Evolutionary conservation across 2,797 vertebrate genomes (phyloP).

Genomic region (Platyrinchus mystaceus): DNA sequence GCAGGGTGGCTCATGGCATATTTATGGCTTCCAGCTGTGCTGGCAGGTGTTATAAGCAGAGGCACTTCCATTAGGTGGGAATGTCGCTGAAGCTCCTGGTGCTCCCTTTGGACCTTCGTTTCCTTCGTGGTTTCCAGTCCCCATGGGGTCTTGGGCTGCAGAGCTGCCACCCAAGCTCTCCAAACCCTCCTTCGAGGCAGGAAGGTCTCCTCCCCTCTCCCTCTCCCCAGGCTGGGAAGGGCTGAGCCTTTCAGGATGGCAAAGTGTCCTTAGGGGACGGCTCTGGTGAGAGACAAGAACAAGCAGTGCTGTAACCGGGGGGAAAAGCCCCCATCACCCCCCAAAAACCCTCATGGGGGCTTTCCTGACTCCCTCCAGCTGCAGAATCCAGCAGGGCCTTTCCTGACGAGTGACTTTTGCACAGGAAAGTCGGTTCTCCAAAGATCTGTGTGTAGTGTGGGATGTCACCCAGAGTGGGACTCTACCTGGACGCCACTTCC

Average conservation of each 20-base stretch:
- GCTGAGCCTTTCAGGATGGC: background rate
- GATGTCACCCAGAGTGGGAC: fast-evolving
- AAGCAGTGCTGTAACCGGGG: background rate
- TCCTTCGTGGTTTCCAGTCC: background rate
- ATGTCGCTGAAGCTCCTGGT: fast-evolving
- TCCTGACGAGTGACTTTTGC: fast-evolving
- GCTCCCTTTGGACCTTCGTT: background rate
- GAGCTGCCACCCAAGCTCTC: background rate
- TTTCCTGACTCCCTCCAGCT: background rate
- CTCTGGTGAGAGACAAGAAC: background rate
- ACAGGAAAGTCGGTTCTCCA: fast-evolving
- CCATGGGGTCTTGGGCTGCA: fast-evolving
- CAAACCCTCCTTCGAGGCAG: fast-evolving
- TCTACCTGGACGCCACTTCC: fast-evolving
- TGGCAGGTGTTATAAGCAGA: background rate
- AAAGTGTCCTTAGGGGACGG: background rate
- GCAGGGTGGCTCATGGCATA: fast-evolving
- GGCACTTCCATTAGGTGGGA: background rate
- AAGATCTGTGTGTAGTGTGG: fast-evolving
- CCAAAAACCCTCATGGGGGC: background rate
- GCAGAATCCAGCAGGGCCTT: background rate
- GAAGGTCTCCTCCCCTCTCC: background rate
- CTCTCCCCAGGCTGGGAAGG: background rate
- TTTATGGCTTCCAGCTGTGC: background rate
- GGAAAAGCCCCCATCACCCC: background rate